Evolutionary conservation across 2,797 vertebrate species (phyloP), one percentile per base, ranked within the genome.

Genomic region (Trichosurus vulpecula): DNA sequence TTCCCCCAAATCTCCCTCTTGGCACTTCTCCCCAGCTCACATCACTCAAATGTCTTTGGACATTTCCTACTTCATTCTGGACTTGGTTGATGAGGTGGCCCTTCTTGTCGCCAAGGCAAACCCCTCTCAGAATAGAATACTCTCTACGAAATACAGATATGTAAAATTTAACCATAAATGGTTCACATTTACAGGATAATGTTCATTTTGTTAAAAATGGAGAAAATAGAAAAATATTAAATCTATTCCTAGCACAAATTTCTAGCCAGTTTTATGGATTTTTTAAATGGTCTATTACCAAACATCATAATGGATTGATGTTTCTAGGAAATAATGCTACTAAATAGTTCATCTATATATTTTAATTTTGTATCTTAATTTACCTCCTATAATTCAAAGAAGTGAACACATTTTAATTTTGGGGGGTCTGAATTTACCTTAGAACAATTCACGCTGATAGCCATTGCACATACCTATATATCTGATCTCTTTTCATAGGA

Each of bases 201-300:
- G 89, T 95, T 93, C 92, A 74, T 53, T 96, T 95, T 91, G 30
- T 94, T 95, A 74, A 97, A 95, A 47, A 51, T 81, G 92, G 93
- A 90, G n/a, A 29, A 94, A 93, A 95, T 41, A 47, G 35, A 90
- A 74, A 92, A 92, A 57, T 96, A 54, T 87, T 89, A 91, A 95
- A 57, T 35, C 87, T 90, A 57, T 95, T 93, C 51, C 30, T 29
- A 90, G 66, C 95, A 96, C 87, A 30, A 74, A 93, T 94, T 96
- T 95, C 90, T 90, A 14, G 87, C 41, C 31, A 90, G 16, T 95
- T 95, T 94, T n/a, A 92, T 92, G 30, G 41, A 94, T 93, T 8
- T 95, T 57, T 92, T 0, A 94, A 95, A 93, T 92, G 52, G 0
- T n/a, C 89, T 95, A 92, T 97, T 93, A 35, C 19, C 90, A 29